Conservation (phyloP, 1,140 invertebrate species). For the Megalopta genalis region DNA sequence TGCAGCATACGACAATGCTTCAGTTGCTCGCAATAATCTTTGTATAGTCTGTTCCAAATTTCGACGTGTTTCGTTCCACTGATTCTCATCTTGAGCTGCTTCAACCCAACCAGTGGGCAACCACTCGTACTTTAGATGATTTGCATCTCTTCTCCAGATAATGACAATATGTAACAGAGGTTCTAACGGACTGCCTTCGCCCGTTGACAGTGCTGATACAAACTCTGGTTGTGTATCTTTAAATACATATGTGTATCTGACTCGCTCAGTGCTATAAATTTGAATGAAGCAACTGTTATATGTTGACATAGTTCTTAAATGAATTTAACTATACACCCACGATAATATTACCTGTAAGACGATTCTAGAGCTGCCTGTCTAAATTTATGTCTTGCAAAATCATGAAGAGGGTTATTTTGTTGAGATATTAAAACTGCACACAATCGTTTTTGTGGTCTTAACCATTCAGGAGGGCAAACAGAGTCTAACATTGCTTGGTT, state of each 20-base stretch:
- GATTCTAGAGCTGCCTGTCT: conserved; percentile 85
- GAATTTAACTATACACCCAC: neutral
- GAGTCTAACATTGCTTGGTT: conserved; percentile 91
- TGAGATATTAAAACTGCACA: conserved; percentile 92
- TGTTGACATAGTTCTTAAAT: conserved; percentile 2
- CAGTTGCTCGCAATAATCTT: conserved; percentile 85
- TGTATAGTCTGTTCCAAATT: conserved; percentile 87
- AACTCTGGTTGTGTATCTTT: conserved; percentile 91
- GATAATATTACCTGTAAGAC: conserved; percentile 75
- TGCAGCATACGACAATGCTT: conserved; percentile 87
- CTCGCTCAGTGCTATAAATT: conserved; percentile 83
- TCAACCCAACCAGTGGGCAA: conserved; percentile 75
- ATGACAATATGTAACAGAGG: conserved; percentile 89
- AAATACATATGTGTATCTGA: conserved; percentile 93
- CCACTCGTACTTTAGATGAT: conserved; percentile 96
- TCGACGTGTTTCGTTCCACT: conserved; percentile 87
- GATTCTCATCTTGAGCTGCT: conserved; percentile 76
- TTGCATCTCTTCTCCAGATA: conserved; percentile 92
- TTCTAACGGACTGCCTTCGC: conserved; percentile 82
- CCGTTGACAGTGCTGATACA: conserved; percentile 86
- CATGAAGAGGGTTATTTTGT: conserved; percentile 83
- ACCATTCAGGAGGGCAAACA: conserved; percentile 93
- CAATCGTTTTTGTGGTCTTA: conserved; percentile 89
- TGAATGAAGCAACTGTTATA: neutral
- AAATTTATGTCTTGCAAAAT: conserved; percentile 83